These are phyloP conservation scores for Melipona quadrifasciata DNA, from an alignment of 1,140 invertebrate genomes.

Conservation along the genomic window DNA sequence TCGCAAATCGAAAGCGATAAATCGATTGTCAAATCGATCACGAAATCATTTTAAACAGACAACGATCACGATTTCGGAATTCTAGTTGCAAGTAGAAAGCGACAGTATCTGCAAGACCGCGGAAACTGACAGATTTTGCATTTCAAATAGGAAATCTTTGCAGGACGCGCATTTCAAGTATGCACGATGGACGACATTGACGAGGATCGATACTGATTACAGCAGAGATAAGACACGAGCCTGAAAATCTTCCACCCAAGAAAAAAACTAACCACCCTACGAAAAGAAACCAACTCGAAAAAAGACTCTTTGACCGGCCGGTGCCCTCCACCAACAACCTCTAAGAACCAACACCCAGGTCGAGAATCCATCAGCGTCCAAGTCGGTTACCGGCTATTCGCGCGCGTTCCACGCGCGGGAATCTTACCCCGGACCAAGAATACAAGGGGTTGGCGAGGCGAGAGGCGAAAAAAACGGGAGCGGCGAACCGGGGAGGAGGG, in stretches of 20 bases:
- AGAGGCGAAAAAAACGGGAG: background rate
- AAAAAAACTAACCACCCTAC: background rate
- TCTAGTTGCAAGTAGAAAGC: background rate
- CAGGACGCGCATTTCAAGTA: no score
- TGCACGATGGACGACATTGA: no score
- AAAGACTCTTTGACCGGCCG: slow-evolving; percentile 23
- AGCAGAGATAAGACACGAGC: no score
- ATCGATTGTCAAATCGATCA: no score
- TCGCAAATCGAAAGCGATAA: no score
- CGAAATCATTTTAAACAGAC: background rate
- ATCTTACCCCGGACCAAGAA: slow-evolving; percentile 53
- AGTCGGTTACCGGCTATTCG: slow-evolving; percentile 17
- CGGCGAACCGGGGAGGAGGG: background rate
- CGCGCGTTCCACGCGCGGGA: slow-evolving; percentile 30
- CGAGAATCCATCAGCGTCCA: slow-evolving; percentile 1
- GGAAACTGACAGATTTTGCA: no score
- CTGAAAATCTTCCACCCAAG: background rate
- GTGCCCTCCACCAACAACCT: background rate
- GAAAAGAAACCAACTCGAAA: background rate
- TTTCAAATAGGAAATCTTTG: no score
- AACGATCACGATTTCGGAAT: background rate
- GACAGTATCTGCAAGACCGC: background rate
- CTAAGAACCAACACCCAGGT: background rate
- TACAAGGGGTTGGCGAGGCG: slow-evolving; percentile 27
- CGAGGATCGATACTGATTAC: no score